phyloP scores from a whole-genome alignment of 2,888 invertebrate species.

The Agriotes lineatus region DNA sequence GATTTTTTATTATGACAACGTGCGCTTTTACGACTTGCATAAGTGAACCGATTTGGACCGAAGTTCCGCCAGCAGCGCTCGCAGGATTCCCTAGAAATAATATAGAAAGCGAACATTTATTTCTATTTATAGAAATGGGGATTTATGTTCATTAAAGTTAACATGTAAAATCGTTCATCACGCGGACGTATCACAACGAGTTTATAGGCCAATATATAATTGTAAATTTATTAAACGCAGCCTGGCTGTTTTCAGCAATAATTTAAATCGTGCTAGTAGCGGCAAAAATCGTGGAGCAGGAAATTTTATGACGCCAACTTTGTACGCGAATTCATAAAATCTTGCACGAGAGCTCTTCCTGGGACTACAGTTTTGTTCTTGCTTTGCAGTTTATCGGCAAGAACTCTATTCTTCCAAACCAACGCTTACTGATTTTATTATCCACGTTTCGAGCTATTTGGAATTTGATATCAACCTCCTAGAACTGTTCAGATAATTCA shows the following conservation, averaged over 20 bases:
- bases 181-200: conserved; percentile 53
- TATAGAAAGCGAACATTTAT: conserved; percentile 22
- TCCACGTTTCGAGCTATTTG: no score
- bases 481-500: no score
- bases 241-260: conserved; percentile 49
- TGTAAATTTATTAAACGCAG: conserved; percentile 53
- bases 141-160: conserved; percentile 53
- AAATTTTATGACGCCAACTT: conserved; percentile 21
- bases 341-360: no score
- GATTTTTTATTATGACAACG: conserved; percentile 1
- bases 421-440: no score
- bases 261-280: conserved; percentile 24
- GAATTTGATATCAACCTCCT: no score
- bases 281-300: conserved; percentile 21
- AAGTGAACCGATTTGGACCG: background rate
- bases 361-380: no score
- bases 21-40: conserved; percentile 8
- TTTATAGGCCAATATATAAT: conserved; percentile 56
- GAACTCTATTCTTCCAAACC: no score
- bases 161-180: conserved; percentile 55
- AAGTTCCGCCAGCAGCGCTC: background rate
- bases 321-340: conserved; percentile 9
- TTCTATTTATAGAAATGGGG: conserved; percentile 39
- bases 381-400: no score
- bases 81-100: conserved; percentile 16